Base-by-base conservation (phyloP, 2,113 vertebrate genomes). In the Silurus glanis region DNA sequence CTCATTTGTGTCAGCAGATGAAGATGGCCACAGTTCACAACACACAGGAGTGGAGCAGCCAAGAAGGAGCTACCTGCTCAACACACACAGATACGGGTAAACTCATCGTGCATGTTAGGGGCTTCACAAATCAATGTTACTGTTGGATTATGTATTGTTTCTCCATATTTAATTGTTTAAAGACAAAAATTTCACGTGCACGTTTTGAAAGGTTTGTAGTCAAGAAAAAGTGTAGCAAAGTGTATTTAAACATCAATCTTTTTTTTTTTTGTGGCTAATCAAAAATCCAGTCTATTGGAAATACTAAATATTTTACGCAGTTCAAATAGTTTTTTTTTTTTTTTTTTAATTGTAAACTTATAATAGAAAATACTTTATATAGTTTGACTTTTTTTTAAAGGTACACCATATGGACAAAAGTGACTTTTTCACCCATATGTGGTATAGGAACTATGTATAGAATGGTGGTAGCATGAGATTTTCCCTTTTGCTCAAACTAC, bases 1-100 rank as follows among this genome's bases (percentile, higher is more conserved):
- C 94, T 0, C 95, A 91, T 64, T 91, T 93, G 61, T 95, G 96
- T 88, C 97, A 97, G 87, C 96, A 96, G 92, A 95, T 96, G 96
- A 98, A 97, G 93, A 94, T 94, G 58, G 92, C 95, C 21, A 91
- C 95, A 0, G 93, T 96, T 0, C 92, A 94, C 45, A 95, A 96
- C 71, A 92, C 92, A 0, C 87, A 92, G 56, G 90, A 91, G 89
- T 98, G 97, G 97, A 94, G 94, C 74, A 91, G 90, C 59, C 96
- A 97, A 7, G 91, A 96, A 0, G 85, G 92, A 1, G 92, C 95
- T 75, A 92, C 94, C 89, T 96, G 92, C 94, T 92, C 91, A 86
- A 85, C 85, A 66, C 95, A 89, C 94, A 95, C 92, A 66, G 92
- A 94, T 90, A 92, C 94, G 93, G 96, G 97, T 95, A 85, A 37